Percentiles rank a stretch among this genome's conserved stretches.
These are phyloP conservation scores for Drosophila falleni DNA, from an alignment of 2,888 invertebrate species.

Conservation along the genomic window DNA sequence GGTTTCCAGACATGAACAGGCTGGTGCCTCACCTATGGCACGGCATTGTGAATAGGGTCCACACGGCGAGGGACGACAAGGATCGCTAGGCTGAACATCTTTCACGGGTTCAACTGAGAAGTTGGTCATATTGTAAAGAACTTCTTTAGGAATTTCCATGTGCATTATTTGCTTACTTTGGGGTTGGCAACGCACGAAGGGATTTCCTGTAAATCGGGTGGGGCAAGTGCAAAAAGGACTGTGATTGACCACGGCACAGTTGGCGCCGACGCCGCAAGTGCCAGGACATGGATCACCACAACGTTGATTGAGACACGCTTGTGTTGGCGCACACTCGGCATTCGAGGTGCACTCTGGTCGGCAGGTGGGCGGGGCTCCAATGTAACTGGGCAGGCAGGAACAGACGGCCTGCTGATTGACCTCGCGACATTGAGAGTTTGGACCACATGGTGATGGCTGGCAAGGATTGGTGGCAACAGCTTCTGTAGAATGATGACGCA, in stretches of 20 bases:
- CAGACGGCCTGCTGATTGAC: constrained; percentile 91
- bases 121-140: not conserved
- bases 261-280: constrained; percentile 91
- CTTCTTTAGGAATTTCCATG: not conserved
- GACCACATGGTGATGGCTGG: constrained; percentile 91
- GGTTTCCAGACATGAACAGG: constrained; percentile 90
- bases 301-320: constrained; percentile 92
- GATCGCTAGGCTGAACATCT: constrained; percentile 86
- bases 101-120: constrained; percentile 85
- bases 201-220: constrained; percentile 89
- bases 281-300: constrained; percentile 93
- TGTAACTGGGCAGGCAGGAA: constrained; percentile 89
- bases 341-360: constrained; percentile 91
- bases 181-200: constrained; percentile 89
- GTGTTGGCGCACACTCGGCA: constrained; percentile 90
- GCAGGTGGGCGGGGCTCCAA: constrained; percentile 92
- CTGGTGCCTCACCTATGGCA: constrained; percentile 88
- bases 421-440: constrained; percentile 91
- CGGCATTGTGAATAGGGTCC: constrained; percentile 92
- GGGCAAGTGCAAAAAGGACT: constrained; percentile 93
- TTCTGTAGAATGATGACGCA: constrained; percentile 50
- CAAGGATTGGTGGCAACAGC: constrained; percentile 88
- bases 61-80: constrained; percentile 92
- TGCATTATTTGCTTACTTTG: constrained; percentile 85
- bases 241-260: constrained; percentile 92